Percentiles rank a stretch among this genome's conserved stretches.
Conservation (phyloP, 2,888 invertebrate species). For the Rhamphomyia laevipes region DNA sequence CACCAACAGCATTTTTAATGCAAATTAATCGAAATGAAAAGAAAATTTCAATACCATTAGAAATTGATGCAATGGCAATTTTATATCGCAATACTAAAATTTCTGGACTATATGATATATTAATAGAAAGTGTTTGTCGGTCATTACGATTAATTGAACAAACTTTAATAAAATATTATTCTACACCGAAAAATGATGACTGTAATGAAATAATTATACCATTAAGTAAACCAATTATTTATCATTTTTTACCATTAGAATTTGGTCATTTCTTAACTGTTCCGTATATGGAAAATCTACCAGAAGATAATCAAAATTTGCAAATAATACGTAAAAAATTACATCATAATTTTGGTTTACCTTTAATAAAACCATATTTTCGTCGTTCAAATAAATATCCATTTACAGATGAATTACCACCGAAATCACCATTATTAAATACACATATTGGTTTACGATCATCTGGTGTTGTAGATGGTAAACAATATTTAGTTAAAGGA, state of each 20-base stretch:
- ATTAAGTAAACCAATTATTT: slow-evolving; percentile 35
- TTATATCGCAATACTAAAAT: slow-evolving; percentile 51
- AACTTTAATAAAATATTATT: slow-evolving; percentile 46
- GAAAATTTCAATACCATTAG: slow-evolving; percentile 42
- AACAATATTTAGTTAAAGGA: slow-evolving; percentile 58
- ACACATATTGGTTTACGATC: slow-evolving; percentile 50
- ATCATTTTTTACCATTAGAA: slow-evolving; percentile 61
- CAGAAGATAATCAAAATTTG: slow-evolving; percentile 59
- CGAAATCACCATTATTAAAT: slow-evolving; percentile 48
- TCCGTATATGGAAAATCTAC: slow-evolving; percentile 52
- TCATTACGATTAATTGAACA: slow-evolving; percentile 54
- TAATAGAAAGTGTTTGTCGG: slow-evolving; percentile 63
- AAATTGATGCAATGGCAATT: slow-evolving; percentile 60
- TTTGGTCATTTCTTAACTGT: slow-evolving; percentile 68
- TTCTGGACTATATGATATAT: slow-evolving; percentile 54
- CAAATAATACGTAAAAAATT: slow-evolving; percentile 45
- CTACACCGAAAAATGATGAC: background rate
- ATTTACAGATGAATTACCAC: slow-evolving; percentile 39
- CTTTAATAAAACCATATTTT: slow-evolving; percentile 59
- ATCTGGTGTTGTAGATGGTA: slow-evolving; percentile 38
- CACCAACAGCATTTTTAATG: slow-evolving; percentile 20
- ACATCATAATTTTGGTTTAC: slow-evolving; percentile 60
- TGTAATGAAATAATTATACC: background rate
- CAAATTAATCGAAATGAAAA: slow-evolving; percentile 24
- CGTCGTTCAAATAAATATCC: slow-evolving; percentile 55